These are phyloP conservation scores for Melieria omissa DNA, from an alignment of 2,888 invertebrate genomes.

Conservation along the genomic window DNA sequence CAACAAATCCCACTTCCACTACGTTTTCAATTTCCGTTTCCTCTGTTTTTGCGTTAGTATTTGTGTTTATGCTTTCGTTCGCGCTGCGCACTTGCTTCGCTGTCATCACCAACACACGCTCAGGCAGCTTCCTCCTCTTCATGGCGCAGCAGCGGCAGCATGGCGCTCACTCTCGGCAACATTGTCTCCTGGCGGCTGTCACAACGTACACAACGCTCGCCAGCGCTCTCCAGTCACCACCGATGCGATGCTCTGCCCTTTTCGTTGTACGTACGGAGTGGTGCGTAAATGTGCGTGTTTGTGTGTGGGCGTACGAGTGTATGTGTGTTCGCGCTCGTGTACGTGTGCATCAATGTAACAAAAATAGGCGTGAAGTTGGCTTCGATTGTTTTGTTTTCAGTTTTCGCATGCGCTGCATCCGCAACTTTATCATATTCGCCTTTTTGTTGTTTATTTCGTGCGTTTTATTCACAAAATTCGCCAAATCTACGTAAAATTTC, in stretches of 20 bases:
- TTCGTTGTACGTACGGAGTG: constrained; percentile 19
- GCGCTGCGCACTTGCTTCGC: background rate
- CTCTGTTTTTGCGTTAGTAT: background rate
- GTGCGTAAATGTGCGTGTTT: background rate
- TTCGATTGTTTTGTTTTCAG: constrained; percentile 44
- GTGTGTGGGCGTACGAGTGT: constrained; percentile 6
- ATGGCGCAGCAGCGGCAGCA: too few relatives aligned
- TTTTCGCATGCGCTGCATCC: constrained; percentile 36
- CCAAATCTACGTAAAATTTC: constrained; percentile 52
- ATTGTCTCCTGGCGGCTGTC: too few relatives aligned
- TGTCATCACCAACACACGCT: background rate
- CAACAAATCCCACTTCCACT: too few relatives aligned
- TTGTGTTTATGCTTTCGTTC: constrained; percentile 5
- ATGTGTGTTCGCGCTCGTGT: background rate
- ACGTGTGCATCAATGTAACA: constrained; percentile 18
- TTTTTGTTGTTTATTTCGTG: constrained; percentile 13
- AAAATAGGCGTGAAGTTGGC: constrained; percentile 39
- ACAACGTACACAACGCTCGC: too few relatives aligned
- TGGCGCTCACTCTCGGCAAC: too few relatives aligned
- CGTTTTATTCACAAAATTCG: constrained; percentile 29
- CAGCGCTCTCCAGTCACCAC: too few relatives aligned
- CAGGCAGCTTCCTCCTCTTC: too few relatives aligned
- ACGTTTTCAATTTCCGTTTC: constrained; percentile 5
- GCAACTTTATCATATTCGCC: constrained; percentile 14
- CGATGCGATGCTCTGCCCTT: background rate